These are phyloP conservation scores for Mycalesis mineus DNA, from an alignment of 2,888 invertebrate genomes.

Conservation along the genomic window DNA sequence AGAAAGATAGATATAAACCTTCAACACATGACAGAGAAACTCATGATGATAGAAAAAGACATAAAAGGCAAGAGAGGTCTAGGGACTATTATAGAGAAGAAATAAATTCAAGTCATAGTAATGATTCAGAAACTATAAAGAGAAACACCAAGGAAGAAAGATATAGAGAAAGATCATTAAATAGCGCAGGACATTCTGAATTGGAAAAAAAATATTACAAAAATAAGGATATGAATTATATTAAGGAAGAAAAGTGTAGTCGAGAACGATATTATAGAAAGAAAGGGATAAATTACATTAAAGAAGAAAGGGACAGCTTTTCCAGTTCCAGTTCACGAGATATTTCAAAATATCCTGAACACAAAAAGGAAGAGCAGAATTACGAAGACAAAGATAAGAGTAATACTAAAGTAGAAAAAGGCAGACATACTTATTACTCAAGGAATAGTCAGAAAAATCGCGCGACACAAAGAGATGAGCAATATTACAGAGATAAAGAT, in stretches of 20 bases:
- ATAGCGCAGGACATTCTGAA: too few relatives aligned
- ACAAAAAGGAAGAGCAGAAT: neutral
- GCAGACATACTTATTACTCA: too few relatives aligned
- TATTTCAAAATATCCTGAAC: too few relatives aligned
- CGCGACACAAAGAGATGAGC: neutral
- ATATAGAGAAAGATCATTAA: neutral
- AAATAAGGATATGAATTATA: too few relatives aligned
- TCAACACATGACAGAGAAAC: constrained; percentile 1
- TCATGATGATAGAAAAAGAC: constrained; percentile 5
- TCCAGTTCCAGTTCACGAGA: too few relatives aligned
- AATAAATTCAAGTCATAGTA: neutral
- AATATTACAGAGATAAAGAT: neutral
- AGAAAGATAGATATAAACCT: constrained; percentile 6
- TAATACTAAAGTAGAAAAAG: too few relatives aligned
- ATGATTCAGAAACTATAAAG: too few relatives aligned
- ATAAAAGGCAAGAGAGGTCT: neutral
- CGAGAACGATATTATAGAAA: too few relatives aligned
- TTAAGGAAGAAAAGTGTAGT: too few relatives aligned
- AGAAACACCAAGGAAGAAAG: neutral
- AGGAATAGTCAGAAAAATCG: neutral
- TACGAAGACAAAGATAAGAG: neutral
- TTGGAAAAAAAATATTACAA: too few relatives aligned
- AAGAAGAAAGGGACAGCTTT: too few relatives aligned
- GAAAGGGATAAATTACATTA: too few relatives aligned
- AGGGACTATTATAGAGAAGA: neutral